A percentile compares a stretch with the other conserved stretches of the same genome.
These are phyloP conservation scores for Anisognathus igniventris DNA, from an alignment of 2,797 vertebrate genomes.

Conservation along the genomic window DNA sequence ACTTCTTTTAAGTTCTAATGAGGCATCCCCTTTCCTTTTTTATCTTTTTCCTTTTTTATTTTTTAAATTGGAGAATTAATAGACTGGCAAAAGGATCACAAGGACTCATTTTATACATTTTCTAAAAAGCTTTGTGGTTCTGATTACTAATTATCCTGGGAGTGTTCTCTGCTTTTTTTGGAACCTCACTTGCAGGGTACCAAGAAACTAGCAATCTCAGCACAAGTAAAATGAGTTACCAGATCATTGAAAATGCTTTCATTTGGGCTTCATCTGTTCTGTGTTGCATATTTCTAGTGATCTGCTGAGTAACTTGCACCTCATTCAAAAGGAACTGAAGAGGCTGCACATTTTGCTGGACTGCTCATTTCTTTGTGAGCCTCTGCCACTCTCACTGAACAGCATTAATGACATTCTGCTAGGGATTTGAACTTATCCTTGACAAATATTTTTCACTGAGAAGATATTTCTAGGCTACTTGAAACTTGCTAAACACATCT, in stretches of 20 bases:
- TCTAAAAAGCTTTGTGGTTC: background rate
- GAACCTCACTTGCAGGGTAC: background rate
- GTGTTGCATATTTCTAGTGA: background rate
- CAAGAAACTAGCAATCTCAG: background rate
- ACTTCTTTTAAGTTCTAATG: conserved; percentile 12
- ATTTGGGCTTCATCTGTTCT: background rate
- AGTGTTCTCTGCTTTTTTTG: background rate
- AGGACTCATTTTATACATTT: background rate
- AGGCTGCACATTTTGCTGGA: background rate
- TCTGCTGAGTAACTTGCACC: background rate
- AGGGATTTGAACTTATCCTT: background rate
- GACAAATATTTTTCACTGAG: background rate
- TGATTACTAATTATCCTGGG: conserved; percentile 40
- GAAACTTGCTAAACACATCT: background rate
- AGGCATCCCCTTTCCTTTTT: background rate
- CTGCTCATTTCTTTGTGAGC: background rate
- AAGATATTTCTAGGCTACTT: background rate
- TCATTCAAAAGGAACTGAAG: background rate
- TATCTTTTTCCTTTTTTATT: background rate
- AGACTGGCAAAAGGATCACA: conserved; percentile 42
- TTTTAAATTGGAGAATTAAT: conserved; percentile 21
- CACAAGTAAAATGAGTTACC: background rate
- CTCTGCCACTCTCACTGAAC: background rate
- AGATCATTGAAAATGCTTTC: background rate
- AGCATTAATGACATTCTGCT: background rate